These are phyloP conservation scores for Aspidiotus rigidus DNA, from an alignment of 2,888 invertebrate species.

Conservation along the genomic window DNA sequence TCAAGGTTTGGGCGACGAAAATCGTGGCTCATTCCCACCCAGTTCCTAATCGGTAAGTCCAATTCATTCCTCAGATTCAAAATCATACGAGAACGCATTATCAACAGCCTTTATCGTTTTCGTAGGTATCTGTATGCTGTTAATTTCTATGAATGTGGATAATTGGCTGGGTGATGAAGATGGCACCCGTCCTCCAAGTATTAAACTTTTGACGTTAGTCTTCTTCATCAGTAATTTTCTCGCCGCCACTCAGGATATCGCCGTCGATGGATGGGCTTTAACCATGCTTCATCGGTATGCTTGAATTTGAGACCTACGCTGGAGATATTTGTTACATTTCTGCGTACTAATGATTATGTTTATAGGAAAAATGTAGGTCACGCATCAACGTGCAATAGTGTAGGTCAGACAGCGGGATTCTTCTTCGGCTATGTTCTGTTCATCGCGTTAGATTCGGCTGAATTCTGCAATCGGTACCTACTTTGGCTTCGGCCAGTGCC, in stretches of 20 bases:
- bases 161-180: constrained; percentile 57
- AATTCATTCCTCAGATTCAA: background rate
- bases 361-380: constrained; percentile 86
- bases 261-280: constrained; percentile 98
- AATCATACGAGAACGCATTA: background rate
- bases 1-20: constrained; percentile 82
- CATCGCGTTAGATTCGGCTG: constrained; percentile 87
- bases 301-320: background rate
- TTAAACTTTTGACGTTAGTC: constrained; percentile 58
- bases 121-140: constrained; percentile 54
- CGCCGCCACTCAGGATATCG: constrained; percentile 98
- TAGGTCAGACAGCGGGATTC: constrained; percentile 96
- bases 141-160: constrained; percentile 66
- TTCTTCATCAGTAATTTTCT: constrained; percentile 91
- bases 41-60: constrained; percentile 77
- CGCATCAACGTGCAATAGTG: constrained; percentile 97
- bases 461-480: constrained; percentile 75
- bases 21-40: constrained; percentile 88
- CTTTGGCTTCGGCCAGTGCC: constrained; percentile 56
- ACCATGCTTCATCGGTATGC: constrained; percentile 86
- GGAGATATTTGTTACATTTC: background rate
- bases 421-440: constrained; percentile 95
- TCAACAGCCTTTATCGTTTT: background rate
- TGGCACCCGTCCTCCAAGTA: constrained; percentile 32
- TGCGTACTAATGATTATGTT: constrained; percentile 37